Percentiles rank a stretch among this genome's conserved stretches.
Conservation (phyloP, 2,888 invertebrate species). For the Drosophila putrida region DNA sequence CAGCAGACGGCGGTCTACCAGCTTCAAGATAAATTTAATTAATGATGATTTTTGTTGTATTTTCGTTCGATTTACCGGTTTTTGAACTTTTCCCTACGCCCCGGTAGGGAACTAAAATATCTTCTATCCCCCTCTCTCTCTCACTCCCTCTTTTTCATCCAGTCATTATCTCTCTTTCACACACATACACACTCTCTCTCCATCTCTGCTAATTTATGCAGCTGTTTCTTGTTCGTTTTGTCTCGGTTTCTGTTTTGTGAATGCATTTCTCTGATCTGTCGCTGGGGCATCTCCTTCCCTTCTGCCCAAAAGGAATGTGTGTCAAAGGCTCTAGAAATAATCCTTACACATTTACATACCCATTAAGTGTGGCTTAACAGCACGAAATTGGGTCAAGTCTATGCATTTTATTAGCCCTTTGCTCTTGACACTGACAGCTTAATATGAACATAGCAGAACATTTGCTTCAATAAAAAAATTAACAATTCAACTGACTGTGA, state of each 20-base stretch:
- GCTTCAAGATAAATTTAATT: conserved; percentile 66
- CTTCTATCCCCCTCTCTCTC: conserved; percentile 3
- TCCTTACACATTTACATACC: conserved; percentile 52
- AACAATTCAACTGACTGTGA: conserved; percentile 7
- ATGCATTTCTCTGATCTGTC: conserved; percentile 62
- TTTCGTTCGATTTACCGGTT: conserved; percentile 68
- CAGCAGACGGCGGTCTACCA: conserved; percentile 22
- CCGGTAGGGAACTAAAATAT: conserved; percentile 37
- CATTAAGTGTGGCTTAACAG: conserved; percentile 9
- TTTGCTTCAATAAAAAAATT: conserved; percentile 23
- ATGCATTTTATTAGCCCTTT: conserved; percentile 36
- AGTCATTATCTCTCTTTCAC: conserved; percentile 12
- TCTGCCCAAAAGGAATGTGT: conserved; percentile 27
- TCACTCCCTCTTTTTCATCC: neutral
- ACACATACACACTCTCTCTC: conserved; percentile 21
- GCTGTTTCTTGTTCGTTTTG: conserved; percentile 43
- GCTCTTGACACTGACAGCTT: conserved; percentile 58
- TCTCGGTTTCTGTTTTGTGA: conserved; percentile 46
- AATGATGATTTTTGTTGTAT: conserved; percentile 63
- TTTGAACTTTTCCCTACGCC: conserved; percentile 70
- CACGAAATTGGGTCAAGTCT: conserved; percentile 66
- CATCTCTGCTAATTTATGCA: conserved; percentile 65
- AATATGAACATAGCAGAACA: conserved; percentile 42
- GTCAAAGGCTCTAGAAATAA: conserved; percentile 53
- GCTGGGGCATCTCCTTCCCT: neutral